Conservation (phyloP, 2,797 vertebrate genomes). For the Rhabdomys pumilio region DNA sequence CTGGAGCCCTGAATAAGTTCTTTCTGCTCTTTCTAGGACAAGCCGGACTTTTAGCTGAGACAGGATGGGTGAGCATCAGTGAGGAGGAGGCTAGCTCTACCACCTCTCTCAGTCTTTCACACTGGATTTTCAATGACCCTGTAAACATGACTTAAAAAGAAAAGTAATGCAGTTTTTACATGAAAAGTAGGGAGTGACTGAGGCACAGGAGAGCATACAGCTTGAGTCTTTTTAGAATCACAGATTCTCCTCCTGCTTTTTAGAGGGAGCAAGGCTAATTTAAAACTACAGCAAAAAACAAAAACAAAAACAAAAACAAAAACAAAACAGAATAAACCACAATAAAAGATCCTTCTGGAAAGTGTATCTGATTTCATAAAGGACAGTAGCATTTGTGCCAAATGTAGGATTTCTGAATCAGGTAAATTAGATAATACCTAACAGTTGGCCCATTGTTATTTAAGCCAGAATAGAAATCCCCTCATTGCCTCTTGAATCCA, state of each 20-base stretch:
- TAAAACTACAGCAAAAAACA: background rate
- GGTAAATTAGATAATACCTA: constrained; percentile 34
- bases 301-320: background rate
- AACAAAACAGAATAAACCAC: background rate
- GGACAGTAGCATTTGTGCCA: constrained; percentile 33
- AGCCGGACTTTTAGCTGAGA: constrained; percentile 53
- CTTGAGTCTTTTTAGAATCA: constrained; percentile 7
- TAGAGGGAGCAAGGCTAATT: background rate
- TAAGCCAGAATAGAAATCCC: constrained; percentile 25
- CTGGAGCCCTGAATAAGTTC: constrained; percentile 68
- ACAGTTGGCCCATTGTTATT: background rate
- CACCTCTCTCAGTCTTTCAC: background rate
- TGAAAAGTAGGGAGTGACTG: background rate
- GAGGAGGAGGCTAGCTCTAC: background rate
- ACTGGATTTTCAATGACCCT: background rate
- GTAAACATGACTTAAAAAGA: constrained; percentile 41
- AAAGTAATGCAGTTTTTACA: background rate
- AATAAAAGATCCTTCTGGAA: background rate
- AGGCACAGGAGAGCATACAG: background rate
- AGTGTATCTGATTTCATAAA: background rate
- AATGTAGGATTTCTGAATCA: constrained; percentile 61
- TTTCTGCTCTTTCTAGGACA: constrained; percentile 68
- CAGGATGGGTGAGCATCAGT: background rate
- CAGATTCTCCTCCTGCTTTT: background rate
- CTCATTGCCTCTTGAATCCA: constrained; percentile 53